Evolutionary conservation across 2,797 vertebrate species (phyloP).

Genomic region (Xiphophorus birchmanni): DNA sequence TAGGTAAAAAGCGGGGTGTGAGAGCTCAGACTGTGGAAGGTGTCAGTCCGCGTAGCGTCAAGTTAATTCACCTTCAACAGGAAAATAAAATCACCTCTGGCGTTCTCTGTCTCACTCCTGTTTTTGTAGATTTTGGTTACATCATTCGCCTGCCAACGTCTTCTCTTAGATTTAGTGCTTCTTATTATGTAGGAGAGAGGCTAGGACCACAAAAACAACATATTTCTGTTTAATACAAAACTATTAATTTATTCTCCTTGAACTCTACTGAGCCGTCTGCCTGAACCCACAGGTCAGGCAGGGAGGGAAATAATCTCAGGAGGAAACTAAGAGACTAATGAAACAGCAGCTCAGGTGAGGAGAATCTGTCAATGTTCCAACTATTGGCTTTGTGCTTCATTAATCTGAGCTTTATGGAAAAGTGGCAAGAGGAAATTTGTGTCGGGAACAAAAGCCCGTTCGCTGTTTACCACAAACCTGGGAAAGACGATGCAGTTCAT

Average conservation of each 20-base stretch:
- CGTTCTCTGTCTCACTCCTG: conserved; percentile 29
- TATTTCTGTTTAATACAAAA: neutral
- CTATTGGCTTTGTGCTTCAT: neutral
- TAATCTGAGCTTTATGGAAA: neutral
- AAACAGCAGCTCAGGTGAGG: neutral
- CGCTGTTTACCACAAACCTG: neutral
- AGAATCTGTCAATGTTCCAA: neutral
- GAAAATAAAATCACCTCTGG: conserved; percentile 44
- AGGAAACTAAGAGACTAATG: neutral
- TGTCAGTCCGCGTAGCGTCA: conserved; percentile 50
- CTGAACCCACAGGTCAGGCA: neutral
- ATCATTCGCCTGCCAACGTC: conserved; percentile 59
- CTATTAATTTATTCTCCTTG: neutral
- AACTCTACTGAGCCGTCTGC: neutral
- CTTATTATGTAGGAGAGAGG: conserved; percentile 38
- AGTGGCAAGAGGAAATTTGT: neutral
- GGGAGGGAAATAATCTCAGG: neutral
- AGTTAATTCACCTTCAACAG: conserved; percentile 40
- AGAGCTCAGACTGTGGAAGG: conserved; percentile 39
- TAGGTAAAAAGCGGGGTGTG: conserved; percentile 25
- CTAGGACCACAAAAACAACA: conserved; percentile 19
- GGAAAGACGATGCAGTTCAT: neutral
- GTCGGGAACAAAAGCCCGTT: neutral
- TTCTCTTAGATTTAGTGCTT: conserved; percentile 37
- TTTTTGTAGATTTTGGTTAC: conserved; percentile 48